Evolutionary conservation across 2,888 invertebrate genomes (phyloP), one percentile per base, ranked within the genome.

Genomic region (Cheiracanthium punctorium): DNA sequence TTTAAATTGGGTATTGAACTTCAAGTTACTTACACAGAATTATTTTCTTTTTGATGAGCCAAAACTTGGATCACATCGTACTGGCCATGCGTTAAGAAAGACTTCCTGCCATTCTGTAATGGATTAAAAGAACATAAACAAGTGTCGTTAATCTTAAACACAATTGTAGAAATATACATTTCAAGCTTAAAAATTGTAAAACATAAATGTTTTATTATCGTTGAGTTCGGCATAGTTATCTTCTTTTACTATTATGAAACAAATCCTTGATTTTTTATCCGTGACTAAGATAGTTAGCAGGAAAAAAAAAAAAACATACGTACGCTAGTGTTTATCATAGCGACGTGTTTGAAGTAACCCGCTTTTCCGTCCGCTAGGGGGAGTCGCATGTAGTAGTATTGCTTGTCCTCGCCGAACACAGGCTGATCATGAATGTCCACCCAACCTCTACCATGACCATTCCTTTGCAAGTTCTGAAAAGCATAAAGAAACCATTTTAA

Each of bases 321-420:
- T 88, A 91, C 91, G 52, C 89, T 88, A 20, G 90, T 89, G 70
- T 91, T 90, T 41, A 92, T 89, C 89, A 90, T 90, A 65, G 91
- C 91, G 29, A 92, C 90, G 87, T 92, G 92, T 86, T 90, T 90
- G 89, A 91, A 92, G 88, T 89, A 81, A 90, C 72, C 91, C 90
- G 58, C 82, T 75, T 20, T 89, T 14, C 82, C 88, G 29, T 88
- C 86, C 1, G 80, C 76, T 10, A 76, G 89, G 0, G 92, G 91
- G 8, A 91, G 88, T 30, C 91, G 89, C 65, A 90, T 88, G 88
- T 91, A 91, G 88, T 91, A 92, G 12, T 84, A 82, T 12, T 89
- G 82, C 0, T 90, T 90, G 69, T 89, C 89, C 2, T 89, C 80
- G 12, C 89, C 74, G 30, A 91, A 89, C 5, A 90, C 48, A 8